These are phyloP conservation scores for Stegodyphus dumicola DNA, from an alignment of 1,140 invertebrate species.

Conservation along the genomic window DNA sequence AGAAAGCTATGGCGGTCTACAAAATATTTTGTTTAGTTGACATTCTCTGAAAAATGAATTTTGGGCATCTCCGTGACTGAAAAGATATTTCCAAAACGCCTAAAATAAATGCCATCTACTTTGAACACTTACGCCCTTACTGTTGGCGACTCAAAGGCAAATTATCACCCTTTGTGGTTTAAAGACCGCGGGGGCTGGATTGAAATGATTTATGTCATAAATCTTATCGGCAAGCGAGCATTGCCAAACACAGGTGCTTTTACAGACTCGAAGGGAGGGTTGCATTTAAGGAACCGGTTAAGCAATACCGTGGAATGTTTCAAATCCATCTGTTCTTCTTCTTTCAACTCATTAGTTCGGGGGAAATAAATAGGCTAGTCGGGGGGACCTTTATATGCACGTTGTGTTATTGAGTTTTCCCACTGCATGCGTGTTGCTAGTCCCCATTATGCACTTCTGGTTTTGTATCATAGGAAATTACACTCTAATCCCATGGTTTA, in stretches of 20 bases:
- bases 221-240: constrained; percentile 33
- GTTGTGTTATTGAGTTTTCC: constrained; percentile 5
- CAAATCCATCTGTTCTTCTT: constrained; percentile 52
- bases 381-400: neutral
- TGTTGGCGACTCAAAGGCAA: neutral
- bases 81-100: neutral
- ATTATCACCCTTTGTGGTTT: constrained; percentile 47
- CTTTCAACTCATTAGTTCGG: constrained; percentile 54
- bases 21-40: too few relatives aligned
- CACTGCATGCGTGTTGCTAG: neutral
- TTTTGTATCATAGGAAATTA: too few relatives aligned
- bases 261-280: neutral
- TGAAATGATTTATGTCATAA: constrained; percentile 56
- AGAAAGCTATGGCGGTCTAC: too few relatives aligned
- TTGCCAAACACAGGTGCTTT: constrained; percentile 42
- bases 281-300: neutral
- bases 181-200: constrained; percentile 22
- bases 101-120: neutral
- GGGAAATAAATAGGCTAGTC: constrained; percentile 15
- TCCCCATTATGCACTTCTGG: too few relatives aligned
- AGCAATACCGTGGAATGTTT: constrained; percentile 28
- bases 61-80: too few relatives aligned
- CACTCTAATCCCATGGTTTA: too few relatives aligned
- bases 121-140: neutral
- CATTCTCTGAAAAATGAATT: too few relatives aligned